Evolutionary conservation across 1,140 invertebrate genomes (phyloP).

Genomic region (Ceratoteleas bidentatus): DNA sequence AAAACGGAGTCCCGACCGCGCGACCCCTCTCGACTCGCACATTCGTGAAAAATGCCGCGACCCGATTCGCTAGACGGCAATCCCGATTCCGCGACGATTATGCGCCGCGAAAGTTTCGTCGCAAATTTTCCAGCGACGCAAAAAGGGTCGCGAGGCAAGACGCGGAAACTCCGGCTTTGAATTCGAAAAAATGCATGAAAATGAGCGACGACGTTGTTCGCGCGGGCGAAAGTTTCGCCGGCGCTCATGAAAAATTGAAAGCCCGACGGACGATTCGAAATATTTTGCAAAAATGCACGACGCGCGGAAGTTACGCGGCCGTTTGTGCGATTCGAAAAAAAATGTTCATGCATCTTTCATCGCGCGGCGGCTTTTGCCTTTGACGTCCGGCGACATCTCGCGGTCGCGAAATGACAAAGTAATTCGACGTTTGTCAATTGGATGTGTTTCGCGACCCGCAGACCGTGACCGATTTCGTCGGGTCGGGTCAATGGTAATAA

Average conservation of each 20-base stretch:
- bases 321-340: no score
- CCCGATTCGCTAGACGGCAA: conserved; percentile 19
- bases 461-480: no score
- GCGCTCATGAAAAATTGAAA: conserved; percentile 50
- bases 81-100: conserved; percentile 18
- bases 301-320: not conserved
- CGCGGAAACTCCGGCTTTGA: conserved; percentile 9
- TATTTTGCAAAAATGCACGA: conserved; percentile 41
- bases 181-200: conserved; percentile 45
- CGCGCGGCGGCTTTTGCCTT: no score
- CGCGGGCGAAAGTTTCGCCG: conserved; percentile 25
- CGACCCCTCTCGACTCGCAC: conserved; percentile 12
- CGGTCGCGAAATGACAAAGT: no score
- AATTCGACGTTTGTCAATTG: no score
- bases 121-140: conserved; percentile 27
- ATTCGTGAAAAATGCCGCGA: conserved; percentile 15
- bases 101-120: conserved; percentile 35
- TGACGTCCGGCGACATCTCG: no score
- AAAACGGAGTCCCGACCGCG: conserved; percentile 16
- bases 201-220: conserved; percentile 9
- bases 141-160: conserved; percentile 9
- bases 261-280: conserved; percentile 33
- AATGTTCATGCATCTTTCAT: no score
- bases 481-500: no score
- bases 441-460: no score